Evolutionary conservation across 2,888 invertebrate genomes (phyloP).

Genomic region (Celastrina argiolus): DNA sequence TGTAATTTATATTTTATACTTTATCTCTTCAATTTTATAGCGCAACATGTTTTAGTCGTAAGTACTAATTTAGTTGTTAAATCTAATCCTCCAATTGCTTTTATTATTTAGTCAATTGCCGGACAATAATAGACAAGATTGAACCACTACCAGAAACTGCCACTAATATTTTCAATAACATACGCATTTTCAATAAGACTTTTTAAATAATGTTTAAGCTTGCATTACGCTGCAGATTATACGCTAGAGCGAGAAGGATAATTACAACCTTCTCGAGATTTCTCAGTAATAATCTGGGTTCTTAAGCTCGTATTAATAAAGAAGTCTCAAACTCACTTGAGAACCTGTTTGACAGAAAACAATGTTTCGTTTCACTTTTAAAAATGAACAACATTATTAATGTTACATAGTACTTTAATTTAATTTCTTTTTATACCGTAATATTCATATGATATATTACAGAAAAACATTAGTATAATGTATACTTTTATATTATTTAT

Average conservation of each 20-base stretch:
- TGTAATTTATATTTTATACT: neutral
- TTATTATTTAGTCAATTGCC: neutral
- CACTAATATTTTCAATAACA: neutral
- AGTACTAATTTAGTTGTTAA: neutral
- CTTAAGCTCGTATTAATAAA: no score
- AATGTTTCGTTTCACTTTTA: no score
- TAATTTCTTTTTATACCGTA: no score
- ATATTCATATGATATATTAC: no score
- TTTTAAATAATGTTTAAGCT: neutral
- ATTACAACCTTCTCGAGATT: neutral
- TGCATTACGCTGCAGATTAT: neutral
- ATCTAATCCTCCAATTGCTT: slow-evolving; percentile 4
- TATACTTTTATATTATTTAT: no score
- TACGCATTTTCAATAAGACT: neutral
- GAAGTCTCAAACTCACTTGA: no score
- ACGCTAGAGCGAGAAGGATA: neutral
- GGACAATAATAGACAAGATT: slow-evolving; percentile 16
- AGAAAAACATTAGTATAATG: no score
- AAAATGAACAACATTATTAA: no score
- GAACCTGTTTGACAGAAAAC: no score
- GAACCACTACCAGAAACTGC: slow-evolving; percentile 8
- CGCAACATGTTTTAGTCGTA: neutral
- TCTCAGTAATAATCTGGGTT: neutral
- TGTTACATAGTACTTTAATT: no score
- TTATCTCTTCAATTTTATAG: neutral